phyloP scores from a whole-genome alignment of 1,140 invertebrate species.

The Antheraea mylitta region DNA sequence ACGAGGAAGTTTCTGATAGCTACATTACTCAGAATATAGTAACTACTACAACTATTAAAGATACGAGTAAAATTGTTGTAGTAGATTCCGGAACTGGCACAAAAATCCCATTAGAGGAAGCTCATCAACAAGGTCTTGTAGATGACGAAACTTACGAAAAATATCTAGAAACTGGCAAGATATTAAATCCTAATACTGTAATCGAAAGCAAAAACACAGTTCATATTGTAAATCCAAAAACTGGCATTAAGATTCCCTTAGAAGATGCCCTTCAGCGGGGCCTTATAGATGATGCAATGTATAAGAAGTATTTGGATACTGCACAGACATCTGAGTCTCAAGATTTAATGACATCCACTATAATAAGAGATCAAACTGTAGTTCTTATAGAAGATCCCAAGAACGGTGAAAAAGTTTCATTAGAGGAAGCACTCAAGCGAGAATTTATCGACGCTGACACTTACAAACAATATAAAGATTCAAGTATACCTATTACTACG shows the following conservation, averaged over 20 bases:
- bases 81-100: neutral
- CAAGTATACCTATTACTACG: neutral
- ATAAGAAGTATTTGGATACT: neutral
- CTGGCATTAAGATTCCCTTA: neutral
- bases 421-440: constrained; percentile 10
- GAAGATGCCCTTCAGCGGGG: constrained; percentile 7
- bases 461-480: constrained; percentile 14
- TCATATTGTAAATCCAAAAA: constrained; percentile 10
- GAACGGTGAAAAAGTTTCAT: neutral
- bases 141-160: neutral
- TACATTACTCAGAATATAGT: neutral
- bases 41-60: neutral
- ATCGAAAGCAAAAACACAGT: constrained; percentile 1
- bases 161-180: neutral
- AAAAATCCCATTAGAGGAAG: neutral
- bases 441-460: constrained; percentile 6
- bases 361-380: neutral
- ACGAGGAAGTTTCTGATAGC: neutral
- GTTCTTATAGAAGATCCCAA: constrained; percentile 7
- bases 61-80: neutral
- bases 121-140: neutral
- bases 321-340: neutral
- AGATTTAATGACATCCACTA: no score
- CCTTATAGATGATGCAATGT: neutral
- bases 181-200: neutral